phyloP scores from a whole-genome alignment of 2,113 vertebrate genomes.

The Plecturocebus donacophilus region DNA sequence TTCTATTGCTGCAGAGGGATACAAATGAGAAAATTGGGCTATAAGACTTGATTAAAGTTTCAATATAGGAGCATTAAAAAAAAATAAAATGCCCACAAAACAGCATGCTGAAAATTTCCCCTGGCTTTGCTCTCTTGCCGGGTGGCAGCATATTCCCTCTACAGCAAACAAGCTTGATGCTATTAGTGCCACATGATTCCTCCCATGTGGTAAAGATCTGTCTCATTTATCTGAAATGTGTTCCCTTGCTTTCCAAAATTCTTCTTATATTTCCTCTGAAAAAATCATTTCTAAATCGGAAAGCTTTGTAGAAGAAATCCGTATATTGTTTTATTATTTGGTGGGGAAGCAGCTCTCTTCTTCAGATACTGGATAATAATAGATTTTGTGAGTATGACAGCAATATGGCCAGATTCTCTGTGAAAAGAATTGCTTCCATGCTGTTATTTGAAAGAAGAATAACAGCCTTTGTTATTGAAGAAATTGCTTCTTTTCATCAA shows the following conservation, averaged over 20 bases:
- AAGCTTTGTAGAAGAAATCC: slow-evolving; percentile 44
- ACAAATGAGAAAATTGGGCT: slow-evolving; percentile 63
- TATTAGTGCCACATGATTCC: not conserved
- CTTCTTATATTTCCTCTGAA: slow-evolving; percentile 23
- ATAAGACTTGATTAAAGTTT: slow-evolving; percentile 62
- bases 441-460: slow-evolving; percentile 62
- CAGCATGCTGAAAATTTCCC: not conserved
- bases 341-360: not conserved
- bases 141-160: not conserved
- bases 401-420: slow-evolving; percentile 38
- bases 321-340: not conserved
- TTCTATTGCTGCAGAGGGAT: slow-evolving; percentile 35
- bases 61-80: slow-evolving; percentile 37
- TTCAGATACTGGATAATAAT: slow-evolving; percentile 40
- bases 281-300: slow-evolving; percentile 50
- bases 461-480: slow-evolving; percentile 64
- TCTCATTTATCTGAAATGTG: slow-evolving; percentile 6
- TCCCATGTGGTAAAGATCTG: slow-evolving; percentile 37
- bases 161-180: not conserved
- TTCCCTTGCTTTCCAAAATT: slow-evolving; percentile 36
- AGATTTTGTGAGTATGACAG: slow-evolving; percentile 51
- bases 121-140: not conserved
- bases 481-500: slow-evolving; percentile 55
- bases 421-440: slow-evolving; percentile 55
- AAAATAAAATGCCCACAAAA: not conserved